A percentile compares a stretch with the other conserved stretches of the same genome.
These are phyloP conservation scores for Lasioglossum albipes DNA, from an alignment of 1,140 invertebrate genomes.

Conservation along the genomic window DNA sequence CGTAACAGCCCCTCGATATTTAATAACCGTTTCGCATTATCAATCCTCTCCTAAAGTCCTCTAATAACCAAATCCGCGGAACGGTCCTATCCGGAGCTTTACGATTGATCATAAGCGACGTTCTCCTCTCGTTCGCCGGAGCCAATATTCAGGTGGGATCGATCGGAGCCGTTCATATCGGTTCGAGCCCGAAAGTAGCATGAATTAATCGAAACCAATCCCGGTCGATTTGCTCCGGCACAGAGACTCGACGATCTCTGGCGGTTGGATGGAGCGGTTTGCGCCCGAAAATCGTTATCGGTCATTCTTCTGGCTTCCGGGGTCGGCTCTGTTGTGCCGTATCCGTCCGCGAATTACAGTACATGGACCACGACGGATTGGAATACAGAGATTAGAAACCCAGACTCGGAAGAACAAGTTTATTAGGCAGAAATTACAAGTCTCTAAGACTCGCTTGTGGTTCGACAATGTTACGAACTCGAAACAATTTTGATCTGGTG, in stretches of 20 bases:
- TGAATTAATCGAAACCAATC: constrained; percentile 47
- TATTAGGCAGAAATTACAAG: too few species aligned
- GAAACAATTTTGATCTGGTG: too few species aligned
- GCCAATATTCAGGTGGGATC: constrained; percentile 35
- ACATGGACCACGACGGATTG: too few species aligned
- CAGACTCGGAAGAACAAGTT: too few species aligned
- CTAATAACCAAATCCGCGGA: constrained; percentile 24
- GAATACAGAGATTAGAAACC: too few species aligned
- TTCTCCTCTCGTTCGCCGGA: background rate
- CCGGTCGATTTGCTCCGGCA: constrained; percentile 12
- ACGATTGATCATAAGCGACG: constrained; percentile 34
- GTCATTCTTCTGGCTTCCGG: background rate
- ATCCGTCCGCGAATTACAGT: too few species aligned
- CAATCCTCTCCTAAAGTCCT: constrained; percentile 31
- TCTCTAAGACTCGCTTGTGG: too few species aligned
- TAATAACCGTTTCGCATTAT: constrained; percentile 18
- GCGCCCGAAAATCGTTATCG: background rate
- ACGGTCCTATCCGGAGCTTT: constrained; percentile 10
- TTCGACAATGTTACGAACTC: too few species aligned
- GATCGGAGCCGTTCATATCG: constrained; percentile 11
- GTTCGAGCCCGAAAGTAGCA: constrained; percentile 27
- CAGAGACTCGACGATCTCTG: background rate
- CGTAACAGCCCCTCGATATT: background rate
- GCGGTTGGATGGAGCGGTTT: background rate
- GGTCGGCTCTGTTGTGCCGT: too few species aligned